phyloP scores from a whole-genome alignment of 2,113 vertebrate species.

The Stictonetta naevosa region DNA sequence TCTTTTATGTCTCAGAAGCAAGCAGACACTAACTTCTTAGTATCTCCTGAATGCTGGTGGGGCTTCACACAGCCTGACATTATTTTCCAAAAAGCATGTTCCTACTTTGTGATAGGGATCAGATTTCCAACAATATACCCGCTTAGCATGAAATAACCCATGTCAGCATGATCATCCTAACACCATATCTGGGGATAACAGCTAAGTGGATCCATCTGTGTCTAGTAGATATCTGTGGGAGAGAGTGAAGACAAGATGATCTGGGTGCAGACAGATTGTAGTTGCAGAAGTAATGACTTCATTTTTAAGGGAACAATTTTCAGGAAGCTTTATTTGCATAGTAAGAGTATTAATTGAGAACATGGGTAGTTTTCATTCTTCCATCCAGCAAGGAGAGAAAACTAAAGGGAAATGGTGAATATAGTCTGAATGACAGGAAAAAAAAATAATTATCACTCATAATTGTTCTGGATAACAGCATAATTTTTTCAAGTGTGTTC shows the following conservation, averaged over 20 bases:
- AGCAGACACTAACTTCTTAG: not conserved
- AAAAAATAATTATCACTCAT: conserved; percentile 18
- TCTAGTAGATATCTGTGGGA: not conserved
- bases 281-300: not conserved
- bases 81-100: not conserved
- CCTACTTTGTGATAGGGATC: not conserved
- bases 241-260: not conserved
- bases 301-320: conserved; percentile 34
- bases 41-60: not conserved
- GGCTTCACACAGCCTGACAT: not conserved
- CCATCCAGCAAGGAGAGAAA: not conserved
- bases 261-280: not conserved
- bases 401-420: not conserved
- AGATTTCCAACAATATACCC: not conserved
- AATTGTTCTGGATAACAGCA: conserved; percentile 6
- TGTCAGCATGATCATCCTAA: not conserved
- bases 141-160: not conserved
- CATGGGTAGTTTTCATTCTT: conserved; percentile 30
- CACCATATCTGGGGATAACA: not conserved
- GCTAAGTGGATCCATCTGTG: not conserved
- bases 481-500: not conserved
- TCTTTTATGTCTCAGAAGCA: not conserved
- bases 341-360: conserved; percentile 32
- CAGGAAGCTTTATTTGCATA: conserved; percentile 42
- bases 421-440: not conserved